Evolutionary conservation across 2,797 vertebrate genomes (phyloP), one percentile per base, ranked within the genome.

Genomic region (Mico argentatus): DNA sequence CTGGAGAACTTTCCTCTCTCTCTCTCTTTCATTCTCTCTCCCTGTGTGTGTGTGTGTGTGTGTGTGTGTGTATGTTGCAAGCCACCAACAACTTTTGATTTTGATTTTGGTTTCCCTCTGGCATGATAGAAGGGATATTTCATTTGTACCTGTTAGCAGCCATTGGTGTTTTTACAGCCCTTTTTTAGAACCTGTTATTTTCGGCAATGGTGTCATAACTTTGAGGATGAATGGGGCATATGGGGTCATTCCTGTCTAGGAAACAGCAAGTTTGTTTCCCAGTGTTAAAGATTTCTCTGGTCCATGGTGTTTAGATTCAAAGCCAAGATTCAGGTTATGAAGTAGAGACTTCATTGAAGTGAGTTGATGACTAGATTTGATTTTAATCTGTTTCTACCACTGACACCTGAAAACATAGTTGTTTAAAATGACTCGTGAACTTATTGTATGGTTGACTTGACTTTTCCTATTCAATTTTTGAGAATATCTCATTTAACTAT

Each of bases 61-160:
- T 27, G 98, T 82, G 76, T 64, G 33, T 57, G 50, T 26, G 41
- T 64, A 76, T 79, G 44, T n/a, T 50, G 44, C 79, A 80, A 96
- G 81, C 41, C 93, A 59, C 72, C 67, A 77, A 19, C 59, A 82
- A 33, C 95, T 97, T 97, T 95, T 92, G 87, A 96, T 95, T 97
- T 97, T 97, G 87, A 96, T 94, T 96, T 95, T 96, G 91, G 77
- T 97, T 83, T 91, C 41, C 15, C 52, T 88, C 24, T 97, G 98
- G 81, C 90, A 44, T 50, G 48, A 57, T 61, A 64, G 79, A 44
- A 61, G 79, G 80, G 59, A 33, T 24, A 0, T 97, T 57, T 94
- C 94, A 50, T 97, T 97, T 98, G 91, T 94, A 82, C 84, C 83
- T 97, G n/a, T 83, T 88, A 93, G 97, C 90, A 96, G 73, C 72